Percentiles rank a stretch among this genome's conserved stretches.
Conservation (phyloP, 2,797 vertebrate genomes). For the Harpagifer antarcticus region DNA sequence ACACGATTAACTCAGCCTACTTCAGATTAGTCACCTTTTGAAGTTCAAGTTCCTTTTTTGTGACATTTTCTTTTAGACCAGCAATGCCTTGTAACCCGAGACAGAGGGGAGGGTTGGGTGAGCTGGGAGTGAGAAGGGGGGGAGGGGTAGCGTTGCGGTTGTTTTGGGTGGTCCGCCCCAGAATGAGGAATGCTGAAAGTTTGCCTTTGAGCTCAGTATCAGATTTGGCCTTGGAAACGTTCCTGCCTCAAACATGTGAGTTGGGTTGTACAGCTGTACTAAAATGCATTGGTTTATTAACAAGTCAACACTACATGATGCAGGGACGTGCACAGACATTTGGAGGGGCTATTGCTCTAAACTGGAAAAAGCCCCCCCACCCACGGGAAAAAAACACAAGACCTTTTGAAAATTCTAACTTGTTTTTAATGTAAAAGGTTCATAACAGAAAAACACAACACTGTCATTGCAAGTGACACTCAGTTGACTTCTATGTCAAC, state of each 20-base stretch:
- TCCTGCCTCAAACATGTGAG: constrained; percentile 32
- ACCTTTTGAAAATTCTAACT: no score
- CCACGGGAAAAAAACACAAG: no score
- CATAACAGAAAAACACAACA: no score
- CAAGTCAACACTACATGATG: not conserved
- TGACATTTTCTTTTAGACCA: constrained; percentile 78
- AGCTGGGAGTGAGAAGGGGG: constrained; percentile 1
- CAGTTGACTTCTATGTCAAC: no score
- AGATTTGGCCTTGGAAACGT: constrained; percentile 46
- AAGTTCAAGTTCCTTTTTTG: constrained; percentile 82
- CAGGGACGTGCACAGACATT: no score
- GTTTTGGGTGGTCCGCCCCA: constrained; percentile 80
- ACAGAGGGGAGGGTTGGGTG: constrained; percentile 44
- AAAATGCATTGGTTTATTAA: not conserved
- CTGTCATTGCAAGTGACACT: no score
- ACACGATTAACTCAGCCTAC: constrained; percentile 78
- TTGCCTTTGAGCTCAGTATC: constrained; percentile 72
- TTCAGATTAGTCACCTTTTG: constrained; percentile 80
- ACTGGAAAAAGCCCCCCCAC: no score
- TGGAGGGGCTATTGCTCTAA: no score
- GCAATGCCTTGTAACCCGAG: constrained; percentile 74
- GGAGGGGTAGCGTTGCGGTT: constrained; percentile 38
- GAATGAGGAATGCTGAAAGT: constrained; percentile 69
- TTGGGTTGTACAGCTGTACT: not conserved
- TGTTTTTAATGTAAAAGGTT: no score